Conservation (phyloP, 2,113 vertebrate genomes). For the Thunnus thynnus region DNA sequence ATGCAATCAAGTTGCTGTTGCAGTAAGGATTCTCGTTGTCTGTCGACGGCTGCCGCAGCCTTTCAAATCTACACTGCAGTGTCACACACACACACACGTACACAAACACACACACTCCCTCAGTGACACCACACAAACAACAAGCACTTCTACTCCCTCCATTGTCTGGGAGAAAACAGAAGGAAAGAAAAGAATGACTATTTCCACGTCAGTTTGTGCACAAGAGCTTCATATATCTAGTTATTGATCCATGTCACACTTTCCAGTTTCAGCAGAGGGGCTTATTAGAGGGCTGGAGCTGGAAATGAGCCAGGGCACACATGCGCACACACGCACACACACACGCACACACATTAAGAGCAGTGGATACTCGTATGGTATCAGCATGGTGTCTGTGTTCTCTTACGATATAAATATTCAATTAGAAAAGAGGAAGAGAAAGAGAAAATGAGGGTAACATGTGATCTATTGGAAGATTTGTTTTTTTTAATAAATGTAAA, state of each 20-base stretch:
- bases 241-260: constrained; percentile 64
- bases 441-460: background rate
- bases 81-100: constrained; percentile 42
- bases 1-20: constrained; percentile 75
- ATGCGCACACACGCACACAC: constrained; percentile 3
- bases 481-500: constrained; percentile 8
- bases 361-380: background rate
- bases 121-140: constrained; percentile 28
- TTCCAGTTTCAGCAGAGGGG: constrained; percentile 38
- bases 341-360: constrained; percentile 15
- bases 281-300: constrained; percentile 62
- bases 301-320: constrained; percentile 41
- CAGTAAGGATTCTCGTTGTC: constrained; percentile 39
- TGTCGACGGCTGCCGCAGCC: constrained; percentile 65
- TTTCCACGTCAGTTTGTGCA: constrained; percentile 55
- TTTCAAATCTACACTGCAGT: constrained; percentile 59
- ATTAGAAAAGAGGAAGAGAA: background rate
- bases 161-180: constrained; percentile 52
- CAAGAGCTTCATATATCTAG: constrained; percentile 48
- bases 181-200: constrained; percentile 21
- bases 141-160: constrained; percentile 22
- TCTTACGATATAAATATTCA: background rate
- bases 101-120: constrained; percentile 20
- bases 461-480: background rate
- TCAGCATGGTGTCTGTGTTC: background rate